A percentile compares a stretch with the other conserved stretches of the same genome.
Evolutionary conservation across 2,113 vertebrate genomes (phyloP).

Genomic region (Melanostigma gelatinosum): DNA sequence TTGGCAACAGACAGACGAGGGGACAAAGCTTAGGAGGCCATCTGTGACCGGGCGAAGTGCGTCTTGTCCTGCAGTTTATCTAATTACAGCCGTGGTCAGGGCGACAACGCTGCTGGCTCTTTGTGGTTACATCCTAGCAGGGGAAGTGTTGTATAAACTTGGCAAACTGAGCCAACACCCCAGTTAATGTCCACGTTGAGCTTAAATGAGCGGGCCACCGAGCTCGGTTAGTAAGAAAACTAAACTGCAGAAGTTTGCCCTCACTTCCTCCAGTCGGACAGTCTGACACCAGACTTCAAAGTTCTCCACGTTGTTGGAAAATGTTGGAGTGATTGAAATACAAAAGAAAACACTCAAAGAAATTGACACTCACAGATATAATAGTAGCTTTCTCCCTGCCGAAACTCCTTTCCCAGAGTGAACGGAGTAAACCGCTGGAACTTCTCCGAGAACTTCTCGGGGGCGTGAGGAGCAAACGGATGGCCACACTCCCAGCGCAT

Average conservation of each 20-base stretch:
- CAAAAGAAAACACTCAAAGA: neutral
- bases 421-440: conserved; percentile 96
- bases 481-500: conserved; percentile 94
- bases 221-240: conserved; percentile 6
- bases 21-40: conserved; percentile 68
- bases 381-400: conserved; percentile 93
- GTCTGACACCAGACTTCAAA: neutral
- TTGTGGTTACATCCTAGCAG: conserved; percentile 48
- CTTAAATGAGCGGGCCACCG: conserved; percentile 27
- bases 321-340: neutral
- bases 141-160: conserved; percentile 18
- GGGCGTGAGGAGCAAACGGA: conserved; percentile 88
- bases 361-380: conserved; percentile 92
- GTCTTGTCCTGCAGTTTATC: conserved; percentile 69
- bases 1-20: conserved; percentile 51
- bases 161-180: conserved; percentile 43
- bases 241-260: neutral
- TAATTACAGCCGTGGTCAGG: conserved; percentile 74
- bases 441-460: conserved; percentile 94
- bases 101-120: conserved; percentile 54
- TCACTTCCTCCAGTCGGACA: neutral
- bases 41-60: conserved; percentile 70
- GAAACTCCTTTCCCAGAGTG: conserved; percentile 93
- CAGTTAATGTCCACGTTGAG: conserved; percentile 1
- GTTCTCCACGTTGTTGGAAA: too few relatives aligned